Percentiles rank a stretch among this genome's conserved stretches.
These are phyloP conservation scores for Oryzias celebensis DNA, from an alignment of 2,113 vertebrate genomes.

Conservation along the genomic window DNA sequence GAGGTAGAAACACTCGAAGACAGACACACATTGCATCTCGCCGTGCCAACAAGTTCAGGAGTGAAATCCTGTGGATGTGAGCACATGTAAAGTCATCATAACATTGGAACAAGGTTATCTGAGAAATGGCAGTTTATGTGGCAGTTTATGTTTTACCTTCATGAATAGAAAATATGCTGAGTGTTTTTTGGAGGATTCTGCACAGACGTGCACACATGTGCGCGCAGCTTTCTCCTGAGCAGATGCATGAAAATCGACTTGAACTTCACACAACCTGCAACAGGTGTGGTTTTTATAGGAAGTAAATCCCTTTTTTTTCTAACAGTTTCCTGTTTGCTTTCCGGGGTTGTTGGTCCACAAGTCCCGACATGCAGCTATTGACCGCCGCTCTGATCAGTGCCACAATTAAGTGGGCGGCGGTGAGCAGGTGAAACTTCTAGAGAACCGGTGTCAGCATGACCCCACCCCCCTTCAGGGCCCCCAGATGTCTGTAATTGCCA, in stretches of 20 bases:
- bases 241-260: slow-evolving; percentile 8
- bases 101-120: slow-evolving; percentile 75
- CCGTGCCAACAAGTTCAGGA: slow-evolving; percentile 74
- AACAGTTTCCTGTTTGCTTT: slow-evolving; percentile 1
- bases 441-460: slow-evolving; percentile 62
- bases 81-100: slow-evolving; percentile 77
- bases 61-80: slow-evolving; percentile 71
- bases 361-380: slow-evolving; percentile 46
- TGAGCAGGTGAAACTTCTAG: slow-evolving; percentile 54
- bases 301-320: no score
- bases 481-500: slow-evolving; percentile 55
- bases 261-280: background rate
- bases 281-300: background rate
- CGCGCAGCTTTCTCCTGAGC: background rate
- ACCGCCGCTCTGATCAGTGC: slow-evolving; percentile 41
- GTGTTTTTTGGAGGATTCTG: slow-evolving; percentile 35
- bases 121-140: slow-evolving; percentile 74
- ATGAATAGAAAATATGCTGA: slow-evolving; percentile 72
- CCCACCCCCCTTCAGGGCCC: slow-evolving; percentile 23
- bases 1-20: slow-evolving; percentile 68
- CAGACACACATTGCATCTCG: slow-evolving; percentile 63
- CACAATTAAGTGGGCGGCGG: slow-evolving; percentile 42
- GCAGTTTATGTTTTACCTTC: slow-evolving; percentile 75
- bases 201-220: slow-evolving; percentile 14
- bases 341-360: slow-evolving; percentile 10